phyloP scores from a whole-genome alignment of 2,113 vertebrate species.

The Sus scrofa region T2T-Sscrofa CM000815.6:134135001-134135500 shows the following conservation, averaged over 20 bases:
- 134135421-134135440: neutral
- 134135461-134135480: neutral
- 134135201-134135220: neutral
- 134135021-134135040: neutral
- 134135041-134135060: neutral
- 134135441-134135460: neutral
- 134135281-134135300: neutral
- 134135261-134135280: neutral
- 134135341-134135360: neutral
- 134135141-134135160: neutral
- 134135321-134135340: neutral
- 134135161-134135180: neutral
- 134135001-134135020: neutral
- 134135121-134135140: neutral
- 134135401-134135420: neutral
- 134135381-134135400: neutral
- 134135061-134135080: neutral
- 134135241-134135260: neutral
- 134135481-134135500: constrained; percentile 32
- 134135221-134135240: neutral
- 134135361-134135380: neutral
- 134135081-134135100: neutral
- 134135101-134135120: neutral
- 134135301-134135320: neutral
- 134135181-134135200: neutral